Percentiles rank a stretch among this genome's conserved stretches.
These are phyloP conservation scores for Entomobrya multifasciata DNA, from an alignment of 2,888 invertebrate species.

Conservation along the genomic window DNA sequence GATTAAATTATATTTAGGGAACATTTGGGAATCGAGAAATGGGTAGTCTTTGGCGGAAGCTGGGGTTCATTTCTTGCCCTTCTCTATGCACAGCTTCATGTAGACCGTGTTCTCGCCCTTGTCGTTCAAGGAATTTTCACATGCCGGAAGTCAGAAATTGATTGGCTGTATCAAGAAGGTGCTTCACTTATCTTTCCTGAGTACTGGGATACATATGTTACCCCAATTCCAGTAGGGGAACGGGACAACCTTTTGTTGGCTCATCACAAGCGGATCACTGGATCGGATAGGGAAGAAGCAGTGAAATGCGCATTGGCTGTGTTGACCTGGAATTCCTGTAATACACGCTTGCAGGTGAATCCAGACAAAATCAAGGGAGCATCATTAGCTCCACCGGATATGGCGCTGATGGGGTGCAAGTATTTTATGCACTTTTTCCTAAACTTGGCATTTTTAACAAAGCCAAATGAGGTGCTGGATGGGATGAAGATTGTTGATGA, in stretches of 20 bases:
- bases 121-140: slow-evolving; percentile 73
- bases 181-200: slow-evolving; percentile 72
- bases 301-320: slow-evolving; percentile 62
- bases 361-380: slow-evolving; percentile 47
- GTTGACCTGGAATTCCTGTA: slow-evolving; percentile 72
- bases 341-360: slow-evolving; percentile 67
- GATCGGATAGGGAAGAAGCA: slow-evolving; percentile 59
- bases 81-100: slow-evolving; percentile 67
- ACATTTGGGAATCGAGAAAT: slow-evolving; percentile 67
- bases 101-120: slow-evolving; percentile 66
- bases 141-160: slow-evolving; percentile 60
- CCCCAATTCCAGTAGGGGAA: slow-evolving; percentile 70
- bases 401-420: too few relatives aligned
- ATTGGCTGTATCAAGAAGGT: slow-evolving; percentile 74
- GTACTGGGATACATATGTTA: slow-evolving; percentile 68
- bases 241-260: slow-evolving; percentile 62
- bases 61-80: slow-evolving; percentile 68
- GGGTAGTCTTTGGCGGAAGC: slow-evolving; percentile 69
- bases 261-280: slow-evolving; percentile 66
- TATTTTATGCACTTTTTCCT: too few relatives aligned
- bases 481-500: slow-evolving; percentile 63
- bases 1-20: too few relatives aligned
- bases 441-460: too few relatives aligned
- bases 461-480: slow-evolving; percentile 65
- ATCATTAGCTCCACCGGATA: too few relatives aligned